phyloP scores from a whole-genome alignment of 2,113 vertebrate genomes.

The Bubo bubo region DNA sequence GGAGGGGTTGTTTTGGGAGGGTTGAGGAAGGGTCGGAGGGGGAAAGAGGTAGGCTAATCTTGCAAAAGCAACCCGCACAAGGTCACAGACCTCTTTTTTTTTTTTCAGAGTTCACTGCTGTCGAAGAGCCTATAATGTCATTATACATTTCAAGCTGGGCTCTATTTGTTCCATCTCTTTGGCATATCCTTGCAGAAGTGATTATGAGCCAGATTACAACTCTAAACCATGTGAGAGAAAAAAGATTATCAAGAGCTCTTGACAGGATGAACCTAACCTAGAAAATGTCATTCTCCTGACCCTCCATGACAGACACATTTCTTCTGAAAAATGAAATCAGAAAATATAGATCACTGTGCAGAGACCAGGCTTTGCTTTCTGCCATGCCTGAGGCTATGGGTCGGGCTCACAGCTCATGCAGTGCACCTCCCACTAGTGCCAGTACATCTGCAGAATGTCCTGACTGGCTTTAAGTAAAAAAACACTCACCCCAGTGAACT shows the following conservation, averaged over 20 bases:
- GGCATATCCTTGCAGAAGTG: not conserved
- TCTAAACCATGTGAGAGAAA: not conserved
- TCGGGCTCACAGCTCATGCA: not conserved
- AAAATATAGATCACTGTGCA: not conserved
- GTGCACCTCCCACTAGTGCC: accelerated
- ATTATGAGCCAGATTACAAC: not conserved
- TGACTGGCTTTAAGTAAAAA: not conserved
- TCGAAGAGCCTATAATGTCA: not conserved
- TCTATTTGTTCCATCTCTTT: not conserved
- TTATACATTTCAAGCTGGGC: not conserved
- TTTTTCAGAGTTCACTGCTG: not conserved
- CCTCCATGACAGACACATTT: accelerated
- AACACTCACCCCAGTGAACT: not conserved
- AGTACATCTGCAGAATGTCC: not conserved
- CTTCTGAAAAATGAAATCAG: not conserved
- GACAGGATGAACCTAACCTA: not conserved
- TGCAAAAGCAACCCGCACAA: not conserved
- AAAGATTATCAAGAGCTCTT: not conserved
- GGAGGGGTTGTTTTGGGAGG: too few relatives aligned
- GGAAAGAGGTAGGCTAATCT: not conserved
- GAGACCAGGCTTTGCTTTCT: not conserved
- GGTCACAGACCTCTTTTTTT: not conserved
- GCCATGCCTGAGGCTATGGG: not conserved
- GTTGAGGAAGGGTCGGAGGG: too few relatives aligned
- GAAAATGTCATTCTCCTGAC: not conserved